These are phyloP conservation scores for Polypedilum pembai DNA, from an alignment of 1,140 invertebrate species.

Conservation along the genomic window DNA sequence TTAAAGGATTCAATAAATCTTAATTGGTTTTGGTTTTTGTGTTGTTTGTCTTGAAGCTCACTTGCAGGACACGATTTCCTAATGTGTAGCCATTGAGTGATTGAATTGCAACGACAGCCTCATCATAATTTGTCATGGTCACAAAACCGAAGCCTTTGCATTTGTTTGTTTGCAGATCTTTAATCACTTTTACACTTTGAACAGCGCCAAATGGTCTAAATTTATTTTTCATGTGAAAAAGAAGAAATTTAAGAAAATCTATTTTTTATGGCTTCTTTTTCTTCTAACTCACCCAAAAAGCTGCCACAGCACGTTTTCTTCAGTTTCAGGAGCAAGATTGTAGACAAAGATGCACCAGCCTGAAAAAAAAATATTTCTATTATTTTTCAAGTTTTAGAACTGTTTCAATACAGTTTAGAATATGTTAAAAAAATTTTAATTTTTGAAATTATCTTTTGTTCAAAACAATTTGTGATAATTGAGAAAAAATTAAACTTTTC, in stretches of 20 bases:
- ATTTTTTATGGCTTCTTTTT: too few species aligned
- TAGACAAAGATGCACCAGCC: slow-evolving; percentile 96
- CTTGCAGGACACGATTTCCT: slow-evolving; percentile 90
- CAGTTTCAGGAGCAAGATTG: slow-evolving; percentile 92
- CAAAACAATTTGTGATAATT: too few species aligned
- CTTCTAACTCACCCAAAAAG: slow-evolving; percentile 53
- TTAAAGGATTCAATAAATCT: slow-evolving; percentile 20
- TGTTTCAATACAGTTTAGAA: too few species aligned
- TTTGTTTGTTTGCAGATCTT: slow-evolving; percentile 92
- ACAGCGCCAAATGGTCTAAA: slow-evolving; percentile 93
- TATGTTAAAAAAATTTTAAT: too few species aligned
- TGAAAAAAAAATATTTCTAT: background rate
- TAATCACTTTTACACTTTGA: slow-evolving; percentile 91
- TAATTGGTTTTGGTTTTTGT: slow-evolving; percentile 56
- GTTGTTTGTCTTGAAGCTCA: slow-evolving; percentile 91
- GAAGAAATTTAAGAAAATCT: background rate
- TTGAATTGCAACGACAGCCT: slow-evolving; percentile 90
- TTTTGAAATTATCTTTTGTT: too few species aligned
- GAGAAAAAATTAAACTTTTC: background rate
- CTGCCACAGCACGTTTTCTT: slow-evolving; percentile 95
- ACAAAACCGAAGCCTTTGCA: slow-evolving; percentile 98
- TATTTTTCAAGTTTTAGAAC: too few species aligned
- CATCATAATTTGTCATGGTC: slow-evolving; percentile 97
- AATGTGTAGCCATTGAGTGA: slow-evolving; percentile 92
- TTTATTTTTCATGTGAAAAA: slow-evolving; percentile 37